phyloP scores from a whole-genome alignment of 2,113 vertebrate genomes.

The Festucalex cinctus region DNA sequence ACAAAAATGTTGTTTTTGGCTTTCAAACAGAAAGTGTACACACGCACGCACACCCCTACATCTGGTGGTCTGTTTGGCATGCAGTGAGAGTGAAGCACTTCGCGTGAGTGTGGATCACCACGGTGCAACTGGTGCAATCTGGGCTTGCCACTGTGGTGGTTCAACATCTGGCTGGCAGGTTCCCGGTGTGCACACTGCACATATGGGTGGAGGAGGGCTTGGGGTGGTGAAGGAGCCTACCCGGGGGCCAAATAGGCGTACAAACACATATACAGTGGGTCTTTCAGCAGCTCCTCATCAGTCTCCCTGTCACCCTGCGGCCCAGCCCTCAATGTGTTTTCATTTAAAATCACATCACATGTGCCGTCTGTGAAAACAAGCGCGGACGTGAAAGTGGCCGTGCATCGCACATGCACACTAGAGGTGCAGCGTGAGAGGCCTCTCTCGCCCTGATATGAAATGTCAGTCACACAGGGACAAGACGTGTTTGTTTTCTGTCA shows the following conservation, averaged over 20 bases:
- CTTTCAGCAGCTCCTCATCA: conserved; percentile 49
- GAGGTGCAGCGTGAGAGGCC: conserved; percentile 6
- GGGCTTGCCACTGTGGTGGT: conserved; percentile 43
- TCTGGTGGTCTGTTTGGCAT: conserved; percentile 30
- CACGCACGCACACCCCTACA: not conserved
- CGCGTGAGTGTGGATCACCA: conserved; percentile 33
- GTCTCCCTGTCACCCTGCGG: conserved; percentile 40
- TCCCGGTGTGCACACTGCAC: conserved; percentile 31
- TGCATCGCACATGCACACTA: conserved; percentile 10
- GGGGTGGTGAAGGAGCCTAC: conserved; percentile 30
- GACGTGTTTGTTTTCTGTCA: conserved; percentile 53
- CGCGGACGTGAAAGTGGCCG: conserved; percentile 36
- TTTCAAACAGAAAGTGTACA: not conserved
- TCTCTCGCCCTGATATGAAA: conserved; percentile 36
- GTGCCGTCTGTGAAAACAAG: conserved; percentile 21
- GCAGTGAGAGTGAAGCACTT: conserved; percentile 24
- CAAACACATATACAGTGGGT: conserved; percentile 17
- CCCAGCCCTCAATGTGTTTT: conserved; percentile 42
- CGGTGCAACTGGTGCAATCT: conserved; percentile 35
- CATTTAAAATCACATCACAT: conserved; percentile 41
- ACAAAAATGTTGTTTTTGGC: not conserved
- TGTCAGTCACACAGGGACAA: conserved; percentile 40
- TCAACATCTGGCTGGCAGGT: conserved; percentile 64
- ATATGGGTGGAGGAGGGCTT: conserved; percentile 21
- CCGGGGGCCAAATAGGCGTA: conserved; percentile 19